Evolutionary conservation across 1,140 invertebrate genomes (phyloP).

Genomic region (Caenorhabditis remanei): DNA sequence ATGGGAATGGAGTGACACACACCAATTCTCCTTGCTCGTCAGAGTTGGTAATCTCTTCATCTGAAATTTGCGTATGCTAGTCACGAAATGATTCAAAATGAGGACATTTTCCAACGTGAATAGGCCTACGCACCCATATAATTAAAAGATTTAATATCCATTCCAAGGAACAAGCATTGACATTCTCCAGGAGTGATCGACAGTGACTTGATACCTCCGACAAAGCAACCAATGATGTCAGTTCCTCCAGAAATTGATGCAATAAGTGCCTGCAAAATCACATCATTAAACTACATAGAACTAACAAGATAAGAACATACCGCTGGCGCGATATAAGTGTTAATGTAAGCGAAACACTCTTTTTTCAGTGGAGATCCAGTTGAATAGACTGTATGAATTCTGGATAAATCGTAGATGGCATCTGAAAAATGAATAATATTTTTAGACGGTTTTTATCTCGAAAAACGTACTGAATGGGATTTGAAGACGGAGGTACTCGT

Average conservation of each 20-base stretch:
- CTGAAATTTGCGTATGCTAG: not conserved
- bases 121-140: slow-evolving; percentile 77
- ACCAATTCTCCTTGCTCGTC: slow-evolving; percentile 81
- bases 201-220: slow-evolving; percentile 80
- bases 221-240: slow-evolving; percentile 82
- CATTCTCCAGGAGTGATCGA: slow-evolving; percentile 82
- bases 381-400: slow-evolving; percentile 80
- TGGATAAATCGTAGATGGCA: slow-evolving; percentile 76
- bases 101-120: not conserved
- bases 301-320: slow-evolving; percentile 70
- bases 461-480: slow-evolving; percentile 71
- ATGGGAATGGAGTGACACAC: slow-evolving; percentile 81
- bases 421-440: slow-evolving; percentile 62
- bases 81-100: too few species aligned
- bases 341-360: slow-evolving; percentile 81
- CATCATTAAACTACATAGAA: not conserved
- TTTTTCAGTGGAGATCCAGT: slow-evolving; percentile 82
- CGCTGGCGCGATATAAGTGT: slow-evolving; percentile 80
- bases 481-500: slow-evolving; percentile 78
- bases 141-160: slow-evolving; percentile 80
- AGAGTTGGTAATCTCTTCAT: slow-evolving; percentile 74
- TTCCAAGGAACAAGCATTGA: slow-evolving; percentile 80
- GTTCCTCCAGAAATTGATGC: slow-evolving; percentile 82
- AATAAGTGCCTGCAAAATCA: slow-evolving; percentile 77
- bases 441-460: not conserved